Evolutionary conservation across 1,140 invertebrate genomes (phyloP), one percentile per base, ranked within the genome.

Genomic region (Vanessa tameamea): DNA sequence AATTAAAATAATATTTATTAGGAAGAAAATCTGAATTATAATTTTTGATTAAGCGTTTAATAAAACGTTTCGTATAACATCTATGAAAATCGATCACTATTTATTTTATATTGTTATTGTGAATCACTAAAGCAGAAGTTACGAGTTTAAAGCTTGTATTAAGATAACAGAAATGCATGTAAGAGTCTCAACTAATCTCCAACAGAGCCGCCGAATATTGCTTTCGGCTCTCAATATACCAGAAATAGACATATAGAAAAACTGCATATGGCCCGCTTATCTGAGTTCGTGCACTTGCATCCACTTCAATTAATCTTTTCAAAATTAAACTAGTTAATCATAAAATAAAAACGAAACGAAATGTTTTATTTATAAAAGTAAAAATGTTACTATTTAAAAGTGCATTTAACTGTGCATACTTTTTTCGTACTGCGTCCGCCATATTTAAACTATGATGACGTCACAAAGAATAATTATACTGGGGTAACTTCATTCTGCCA

Each of bases 201-300:
- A 79, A 71, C 63, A 69, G 68, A 82, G 77, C 77, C 78, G 85
- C 80, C 82, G 76, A 77, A 69, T 78, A 69, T 47, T 31, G 63
- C 63, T 72, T 65, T 48, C 43, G 47, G 78, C 80, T 73, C 78
- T 82, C 78, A 80, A 65, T 75, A 23, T 23, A 73, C 65, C 31
- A 73, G 73, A 71, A 82, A 78, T 80, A 70, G 73, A 85, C 82
- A 82, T 82, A 53, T 79, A 81, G 79, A 86, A 88, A 88, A 88
- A 85, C 80, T 84, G 82, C 83, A 86, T 86, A 82, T 84, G 86
- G 79, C 80, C 73, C 64, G 64, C 73, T 81, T 84, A 86, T 82
- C 79, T 77, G 59, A 66, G 70, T 63, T 70, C 70, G 53, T 71
- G 75, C 76, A 80, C 82, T 82, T 82, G 75, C 74, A 61, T 6